Percentiles rank a stretch among this genome's conserved stretches.
phyloP scores from a whole-genome alignment of 2,888 invertebrate species.

The Aspidiotus destructor region DNA sequence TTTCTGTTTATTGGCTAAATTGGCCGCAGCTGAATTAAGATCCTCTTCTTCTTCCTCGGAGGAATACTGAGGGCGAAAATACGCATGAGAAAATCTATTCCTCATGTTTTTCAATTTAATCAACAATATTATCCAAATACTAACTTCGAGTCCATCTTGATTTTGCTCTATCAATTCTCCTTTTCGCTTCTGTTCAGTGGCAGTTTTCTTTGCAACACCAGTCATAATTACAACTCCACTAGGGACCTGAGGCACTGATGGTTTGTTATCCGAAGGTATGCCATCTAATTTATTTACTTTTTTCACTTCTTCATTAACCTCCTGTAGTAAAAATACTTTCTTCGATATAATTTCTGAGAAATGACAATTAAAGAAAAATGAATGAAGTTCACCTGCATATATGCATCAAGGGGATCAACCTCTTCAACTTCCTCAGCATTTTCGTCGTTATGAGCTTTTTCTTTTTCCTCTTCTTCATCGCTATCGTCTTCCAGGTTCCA shows the following conservation, averaged over 20 bases:
- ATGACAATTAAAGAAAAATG: neutral
- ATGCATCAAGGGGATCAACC: constrained; percentile 93
- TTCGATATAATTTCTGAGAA: neutral
- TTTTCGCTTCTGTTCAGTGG: constrained; percentile 59
- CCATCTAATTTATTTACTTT: constrained; percentile 65
- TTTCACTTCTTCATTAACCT: constrained; percentile 67
- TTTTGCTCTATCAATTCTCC: constrained; percentile 99
- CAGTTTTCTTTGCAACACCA: constrained; percentile 71
- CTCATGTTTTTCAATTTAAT: neutral
- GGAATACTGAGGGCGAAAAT: constrained; percentile 58
- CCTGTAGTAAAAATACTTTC: constrained; percentile 37
- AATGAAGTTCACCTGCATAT: constrained; percentile 68
- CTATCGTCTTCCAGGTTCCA: constrained; percentile 97
- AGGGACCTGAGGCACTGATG: constrained; percentile 42
- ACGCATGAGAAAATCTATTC: constrained; percentile 7
- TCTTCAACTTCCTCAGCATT: constrained; percentile 51
- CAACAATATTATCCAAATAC: neutral
- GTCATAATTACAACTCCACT: constrained; percentile 66
- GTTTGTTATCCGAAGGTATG: constrained; percentile 43
- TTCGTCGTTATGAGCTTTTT: constrained; percentile 37
- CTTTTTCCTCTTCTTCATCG: constrained; percentile 66
- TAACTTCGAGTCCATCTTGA: constrained; percentile 79
- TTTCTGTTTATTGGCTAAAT: constrained; percentile 77
- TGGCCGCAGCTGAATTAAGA: constrained; percentile 80
- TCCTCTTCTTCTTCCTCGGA: constrained; percentile 95